Evolutionary conservation across 2,113 vertebrate species (phyloP).

Genomic region (Amazona guildingii): DNA sequence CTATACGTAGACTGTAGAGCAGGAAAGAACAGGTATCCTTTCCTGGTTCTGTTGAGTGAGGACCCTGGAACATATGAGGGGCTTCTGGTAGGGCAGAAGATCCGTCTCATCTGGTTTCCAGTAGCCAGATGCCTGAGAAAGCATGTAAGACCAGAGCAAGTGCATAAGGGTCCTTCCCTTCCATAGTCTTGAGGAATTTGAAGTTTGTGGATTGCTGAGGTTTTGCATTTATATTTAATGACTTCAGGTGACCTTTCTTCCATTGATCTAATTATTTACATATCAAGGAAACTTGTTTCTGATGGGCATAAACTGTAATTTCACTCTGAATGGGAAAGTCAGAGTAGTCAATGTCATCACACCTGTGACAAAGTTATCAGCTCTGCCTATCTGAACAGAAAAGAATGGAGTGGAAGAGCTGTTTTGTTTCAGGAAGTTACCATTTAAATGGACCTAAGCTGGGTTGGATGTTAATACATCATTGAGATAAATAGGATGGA

Average conservation of each 20-base stretch:
- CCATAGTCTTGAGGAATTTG: not conserved
- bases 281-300: not conserved
- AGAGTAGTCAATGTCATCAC: not conserved
- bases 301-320: not conserved
- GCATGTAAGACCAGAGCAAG: not conserved
- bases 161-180: not conserved
- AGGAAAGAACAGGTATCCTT: not conserved
- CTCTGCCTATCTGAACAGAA: not conserved
- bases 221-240: not conserved
- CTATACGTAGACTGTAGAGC: not conserved
- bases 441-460: constrained; percentile 43
- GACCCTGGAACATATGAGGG: not conserved
- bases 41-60: not conserved
- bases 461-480: constrained; percentile 12
- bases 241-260: not conserved
- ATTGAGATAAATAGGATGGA: constrained; percentile 39
- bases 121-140: not conserved
- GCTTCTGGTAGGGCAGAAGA: not conserved
- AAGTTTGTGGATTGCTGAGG: not conserved
- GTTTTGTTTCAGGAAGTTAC: constrained; percentile 21
- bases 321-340: not conserved
- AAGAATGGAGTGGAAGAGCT: not conserved
- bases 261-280: not conserved
- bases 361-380: not conserved
- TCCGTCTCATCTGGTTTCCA: not conserved